phyloP scores from a whole-genome alignment of 2,113 vertebrate genomes.

The Rutilus rutilus region DNA sequence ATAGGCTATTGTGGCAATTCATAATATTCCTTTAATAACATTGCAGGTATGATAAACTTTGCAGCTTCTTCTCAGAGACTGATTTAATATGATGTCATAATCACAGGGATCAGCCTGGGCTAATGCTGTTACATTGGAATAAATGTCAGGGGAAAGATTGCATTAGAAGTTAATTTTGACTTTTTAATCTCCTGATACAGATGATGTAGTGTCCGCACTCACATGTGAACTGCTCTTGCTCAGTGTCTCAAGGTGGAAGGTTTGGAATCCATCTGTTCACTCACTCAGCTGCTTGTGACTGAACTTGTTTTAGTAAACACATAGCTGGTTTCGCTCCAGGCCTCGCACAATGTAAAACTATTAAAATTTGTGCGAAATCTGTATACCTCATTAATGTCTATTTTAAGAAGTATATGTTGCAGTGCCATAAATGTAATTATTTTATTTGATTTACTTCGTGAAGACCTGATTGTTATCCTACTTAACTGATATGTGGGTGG shows the following conservation, averaged over 20 bases:
- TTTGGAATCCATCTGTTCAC: conserved; percentile 2
- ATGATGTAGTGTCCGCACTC: conserved; percentile 15
- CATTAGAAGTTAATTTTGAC: conserved; percentile 43
- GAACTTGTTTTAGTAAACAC: conserved; percentile 2
- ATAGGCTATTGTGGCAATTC: conserved; percentile 8
- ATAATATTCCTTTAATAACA: not conserved
- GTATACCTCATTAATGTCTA: not conserved
- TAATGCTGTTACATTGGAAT: conserved; percentile 43
- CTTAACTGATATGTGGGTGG: conserved; percentile 10
- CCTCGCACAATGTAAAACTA: not conserved
- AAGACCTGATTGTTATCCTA: conserved; percentile 16
- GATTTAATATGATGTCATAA: conserved; percentile 20
- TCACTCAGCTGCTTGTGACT: not conserved
- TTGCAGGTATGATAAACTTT: conserved; percentile 21
- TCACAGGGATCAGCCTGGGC: conserved; percentile 21
- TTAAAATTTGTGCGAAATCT: not conserved
- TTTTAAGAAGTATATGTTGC: not conserved
- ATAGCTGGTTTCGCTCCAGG: not conserved
- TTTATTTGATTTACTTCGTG: not conserved
- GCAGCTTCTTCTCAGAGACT: conserved; percentile 8
- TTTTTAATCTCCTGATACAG: conserved; percentile 29
- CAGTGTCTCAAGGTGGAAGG: not conserved
- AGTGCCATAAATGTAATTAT: not conserved
- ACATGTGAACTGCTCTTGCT: not conserved
- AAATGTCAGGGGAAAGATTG: conserved; percentile 42